These are phyloP conservation scores for Corbicula japonica DNA, from an alignment of 2,888 invertebrate genomes.

Conservation along the genomic window DNA sequence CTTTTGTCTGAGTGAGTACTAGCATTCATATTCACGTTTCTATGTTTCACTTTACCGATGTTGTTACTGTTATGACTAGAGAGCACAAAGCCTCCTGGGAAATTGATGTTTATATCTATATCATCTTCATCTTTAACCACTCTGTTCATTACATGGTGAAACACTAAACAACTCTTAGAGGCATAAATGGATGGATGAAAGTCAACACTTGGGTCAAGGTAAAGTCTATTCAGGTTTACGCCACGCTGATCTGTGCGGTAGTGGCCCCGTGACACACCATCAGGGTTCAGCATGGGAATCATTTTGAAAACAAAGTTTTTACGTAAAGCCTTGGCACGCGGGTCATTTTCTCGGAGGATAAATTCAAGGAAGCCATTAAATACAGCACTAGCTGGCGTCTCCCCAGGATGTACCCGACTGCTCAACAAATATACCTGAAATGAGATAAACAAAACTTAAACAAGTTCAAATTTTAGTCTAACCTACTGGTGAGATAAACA, in stretches of 20 bases:
- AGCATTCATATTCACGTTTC: constrained; percentile 21
- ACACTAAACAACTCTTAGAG: constrained; percentile 90
- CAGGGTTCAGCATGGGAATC: constrained; percentile 96
- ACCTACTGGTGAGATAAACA: too few species aligned
- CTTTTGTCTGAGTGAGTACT: constrained; percentile 36
- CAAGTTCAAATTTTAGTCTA: too few species aligned
- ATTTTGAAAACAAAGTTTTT: constrained; percentile 93
- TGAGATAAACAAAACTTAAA: too few species aligned
- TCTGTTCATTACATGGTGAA: constrained; percentile 86
- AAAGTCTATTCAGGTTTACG: constrained; percentile 95
- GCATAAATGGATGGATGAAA: constrained; percentile 95
- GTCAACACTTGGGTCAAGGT: constrained; percentile 91
- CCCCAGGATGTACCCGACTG: constrained; percentile 96
- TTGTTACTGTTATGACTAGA: constrained; percentile 60
- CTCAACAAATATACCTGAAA: constrained; percentile 93
- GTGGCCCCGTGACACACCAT: constrained; percentile 95
- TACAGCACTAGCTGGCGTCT: constrained; percentile 96
- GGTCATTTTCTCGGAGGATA: constrained; percentile 91
- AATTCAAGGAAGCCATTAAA: constrained; percentile 95
- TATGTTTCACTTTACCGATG: too few species aligned
- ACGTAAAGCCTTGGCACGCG: constrained; percentile 91
- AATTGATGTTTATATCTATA: constrained; percentile 70
- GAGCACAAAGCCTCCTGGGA: constrained; percentile 71
- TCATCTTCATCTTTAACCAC: constrained; percentile 67
- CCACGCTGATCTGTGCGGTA: constrained; percentile 93